These are phyloP conservation scores for Zaprionus taronus DNA, from an alignment of 1,140 invertebrate species.

Conservation along the genomic window DNA sequence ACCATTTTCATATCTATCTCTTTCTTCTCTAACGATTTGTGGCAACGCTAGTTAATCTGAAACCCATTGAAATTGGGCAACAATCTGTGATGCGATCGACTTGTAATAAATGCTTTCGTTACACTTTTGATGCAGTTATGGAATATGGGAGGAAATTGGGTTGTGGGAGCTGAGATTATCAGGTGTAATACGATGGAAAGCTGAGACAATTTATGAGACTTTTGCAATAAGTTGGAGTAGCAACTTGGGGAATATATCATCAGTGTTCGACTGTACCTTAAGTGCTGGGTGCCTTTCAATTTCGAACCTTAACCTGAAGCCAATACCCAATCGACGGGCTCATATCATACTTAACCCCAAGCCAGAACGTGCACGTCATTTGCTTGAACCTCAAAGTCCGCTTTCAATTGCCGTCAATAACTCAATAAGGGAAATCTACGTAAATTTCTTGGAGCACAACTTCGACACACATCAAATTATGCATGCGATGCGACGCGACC, in stretches of 20 bases:
- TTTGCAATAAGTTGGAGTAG: neutral
- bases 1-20: neutral
- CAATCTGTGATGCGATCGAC: constrained; percentile 20
- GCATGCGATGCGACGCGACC: constrained; percentile 69
- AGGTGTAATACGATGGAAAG: neutral
- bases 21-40: constrained; percentile 7
- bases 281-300: constrained; percentile 1
- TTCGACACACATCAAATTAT: constrained; percentile 80
- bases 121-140: constrained; percentile 20
- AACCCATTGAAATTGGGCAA: constrained; percentile 26
- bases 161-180: neutral
- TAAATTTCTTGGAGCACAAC: constrained; percentile 43
- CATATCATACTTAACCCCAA: constrained; percentile 65
- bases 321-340: constrained; percentile 16
- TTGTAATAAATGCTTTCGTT: neutral
- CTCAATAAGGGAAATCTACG: constrained; percentile 66
- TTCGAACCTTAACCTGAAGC: constrained; percentile 2
- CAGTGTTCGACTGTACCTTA: neutral
- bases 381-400: constrained; percentile 43
- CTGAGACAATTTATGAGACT: neutral
- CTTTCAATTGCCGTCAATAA: constrained; percentile 79
- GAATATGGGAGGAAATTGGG: neutral
- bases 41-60: constrained; percentile 4
- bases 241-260: neutral
- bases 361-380: constrained; percentile 75